These are phyloP conservation scores for Leptopilina boulardi DNA, from an alignment of 1,140 invertebrate species.

Conservation along the genomic window DNA sequence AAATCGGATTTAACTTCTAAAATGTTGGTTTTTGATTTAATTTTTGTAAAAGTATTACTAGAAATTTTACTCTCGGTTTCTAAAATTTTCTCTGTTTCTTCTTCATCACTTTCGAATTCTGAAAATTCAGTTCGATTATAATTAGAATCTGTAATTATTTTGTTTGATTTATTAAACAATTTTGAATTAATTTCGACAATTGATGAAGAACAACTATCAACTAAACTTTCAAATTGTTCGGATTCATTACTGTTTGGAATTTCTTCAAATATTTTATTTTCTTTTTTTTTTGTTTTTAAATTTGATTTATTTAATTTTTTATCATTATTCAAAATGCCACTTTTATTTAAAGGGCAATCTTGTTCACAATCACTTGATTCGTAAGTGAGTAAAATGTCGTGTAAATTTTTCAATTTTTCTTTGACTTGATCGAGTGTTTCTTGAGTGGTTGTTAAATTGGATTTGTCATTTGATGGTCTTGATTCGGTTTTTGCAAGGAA, in stretches of 20 bases:
- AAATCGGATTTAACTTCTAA: neutral
- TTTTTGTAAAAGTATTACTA: neutral
- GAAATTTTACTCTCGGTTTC: neutral
- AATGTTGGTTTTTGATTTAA: neutral
- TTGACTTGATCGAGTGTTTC: constrained; percentile 53
- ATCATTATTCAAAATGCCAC: neutral
- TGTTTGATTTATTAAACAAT: neutral
- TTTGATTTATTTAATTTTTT: neutral
- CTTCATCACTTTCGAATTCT: neutral
- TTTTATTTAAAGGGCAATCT: neutral
- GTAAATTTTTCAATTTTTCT: constrained; percentile 57
- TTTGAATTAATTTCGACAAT: neutral
- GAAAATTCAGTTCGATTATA: neutral
- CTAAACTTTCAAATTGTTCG: neutral
- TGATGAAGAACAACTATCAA: neutral
- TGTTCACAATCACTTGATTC: constrained; percentile 28
- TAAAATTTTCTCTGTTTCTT: neutral
- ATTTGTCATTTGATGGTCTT: neutral
- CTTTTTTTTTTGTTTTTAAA: neutral
- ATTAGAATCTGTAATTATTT: neutral
- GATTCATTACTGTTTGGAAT: neutral
- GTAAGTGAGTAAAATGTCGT: constrained; percentile 54
- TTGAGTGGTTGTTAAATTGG: constrained; percentile 19
- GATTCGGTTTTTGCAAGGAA: neutral
- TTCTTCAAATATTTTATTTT: too few relatives aligned